Evolutionary conservation across 2,888 invertebrate genomes (phyloP).

Genomic region (Drosophila kuntzei): DNA sequence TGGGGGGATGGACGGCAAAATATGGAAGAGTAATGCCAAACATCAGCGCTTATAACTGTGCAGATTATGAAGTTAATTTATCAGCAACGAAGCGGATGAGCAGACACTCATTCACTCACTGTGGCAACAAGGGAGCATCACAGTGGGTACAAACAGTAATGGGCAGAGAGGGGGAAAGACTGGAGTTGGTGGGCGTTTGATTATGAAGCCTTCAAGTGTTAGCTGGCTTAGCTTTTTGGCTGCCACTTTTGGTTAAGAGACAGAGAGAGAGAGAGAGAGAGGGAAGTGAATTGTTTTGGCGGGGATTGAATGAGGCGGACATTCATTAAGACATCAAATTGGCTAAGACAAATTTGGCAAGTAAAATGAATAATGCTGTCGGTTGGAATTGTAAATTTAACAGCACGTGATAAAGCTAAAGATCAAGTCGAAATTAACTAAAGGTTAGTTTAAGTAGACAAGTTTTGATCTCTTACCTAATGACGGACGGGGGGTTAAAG

Average conservation of each 20-base stretch:
- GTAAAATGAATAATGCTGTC: constrained; percentile 75
- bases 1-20: constrained; percentile 48
- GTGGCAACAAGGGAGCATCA: constrained; percentile 8
- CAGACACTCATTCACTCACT: constrained; percentile 59
- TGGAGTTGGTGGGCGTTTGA: constrained; percentile 31
- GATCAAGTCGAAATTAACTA: constrained; percentile 15
- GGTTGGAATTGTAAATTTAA: constrained; percentile 33
- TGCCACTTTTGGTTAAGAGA: constrained; percentile 19
- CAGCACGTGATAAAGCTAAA: constrained; percentile 28
- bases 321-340: constrained; percentile 82
- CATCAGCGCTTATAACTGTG: constrained; percentile 82
- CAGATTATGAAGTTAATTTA: constrained; percentile 82
- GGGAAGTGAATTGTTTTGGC: constrained; percentile 56
- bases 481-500: not conserved
- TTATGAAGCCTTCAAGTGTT: constrained; percentile 62
- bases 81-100: constrained; percentile 81
- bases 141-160: not conserved
- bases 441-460: constrained; percentile 7
- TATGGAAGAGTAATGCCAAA: constrained; percentile 83
- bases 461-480: not conserved
- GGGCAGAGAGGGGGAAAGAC: not conserved
- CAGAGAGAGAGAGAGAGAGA: not conserved
- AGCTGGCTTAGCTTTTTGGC: constrained; percentile 58
- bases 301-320: constrained; percentile 56
- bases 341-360: constrained; percentile 75